phyloP scores from a whole-genome alignment of 2,797 vertebrate genomes.

The Acomys russatus region DNA sequence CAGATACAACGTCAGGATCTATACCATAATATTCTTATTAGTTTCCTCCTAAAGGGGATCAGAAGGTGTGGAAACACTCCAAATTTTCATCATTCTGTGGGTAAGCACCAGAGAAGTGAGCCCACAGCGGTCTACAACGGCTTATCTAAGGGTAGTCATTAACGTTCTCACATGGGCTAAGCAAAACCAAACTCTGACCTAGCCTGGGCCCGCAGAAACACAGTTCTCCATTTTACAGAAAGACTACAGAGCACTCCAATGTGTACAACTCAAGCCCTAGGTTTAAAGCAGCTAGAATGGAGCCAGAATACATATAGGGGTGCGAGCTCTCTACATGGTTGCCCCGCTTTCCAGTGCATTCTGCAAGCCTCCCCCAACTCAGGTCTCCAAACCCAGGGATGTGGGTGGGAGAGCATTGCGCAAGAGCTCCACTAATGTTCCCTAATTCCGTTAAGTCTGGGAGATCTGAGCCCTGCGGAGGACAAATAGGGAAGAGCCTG shows the following conservation, averaged over 20 bases:
- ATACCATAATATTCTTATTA: neutral
- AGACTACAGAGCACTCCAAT: neutral
- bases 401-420: neutral
- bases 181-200: constrained; percentile 22
- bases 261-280: neutral
- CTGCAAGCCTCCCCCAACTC: neutral
- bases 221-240: neutral
- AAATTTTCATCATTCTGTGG: neutral
- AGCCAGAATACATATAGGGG: fast-evolving
- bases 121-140: neutral
- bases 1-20: neutral
- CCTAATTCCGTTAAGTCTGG: neutral
- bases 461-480: neutral
- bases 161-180: neutral
- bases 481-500: neutral
- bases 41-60: neutral
- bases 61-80: neutral
- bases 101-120: neutral
- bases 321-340: neutral
- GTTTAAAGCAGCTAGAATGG: neutral
- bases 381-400: neutral
- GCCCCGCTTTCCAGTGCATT: neutral
- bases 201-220: neutral
- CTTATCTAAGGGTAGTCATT: neutral
- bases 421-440: neutral